These are phyloP conservation scores for Cataglyphis livida DNA, from an alignment of 2,888 invertebrate genomes.

Conservation along the genomic window DNA sequence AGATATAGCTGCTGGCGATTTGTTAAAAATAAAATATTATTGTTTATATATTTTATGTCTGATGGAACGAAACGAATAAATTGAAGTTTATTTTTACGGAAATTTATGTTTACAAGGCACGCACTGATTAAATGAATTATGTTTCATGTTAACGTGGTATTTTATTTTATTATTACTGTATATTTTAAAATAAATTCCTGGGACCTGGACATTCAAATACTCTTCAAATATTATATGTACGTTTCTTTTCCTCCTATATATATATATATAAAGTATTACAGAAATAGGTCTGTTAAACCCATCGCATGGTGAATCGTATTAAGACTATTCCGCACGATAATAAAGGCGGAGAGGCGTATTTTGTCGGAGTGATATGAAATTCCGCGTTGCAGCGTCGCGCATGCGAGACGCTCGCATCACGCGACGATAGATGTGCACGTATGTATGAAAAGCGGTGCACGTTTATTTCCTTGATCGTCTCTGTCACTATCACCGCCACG, in stretches of 20 bases:
- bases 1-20: conserved; percentile 9
- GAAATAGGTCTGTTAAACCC: conserved; percentile 14
- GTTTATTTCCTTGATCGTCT: conserved; percentile 37
- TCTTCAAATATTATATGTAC: not conserved
- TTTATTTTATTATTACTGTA: not conserved
- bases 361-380: conserved; percentile 47
- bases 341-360: conserved; percentile 41
- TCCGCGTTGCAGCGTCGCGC: conserved; percentile 32
- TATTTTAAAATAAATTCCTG: not conserved
- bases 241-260: not conserved
- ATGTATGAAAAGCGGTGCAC: conserved; percentile 20
- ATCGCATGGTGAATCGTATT: conserved; percentile 27
- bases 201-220: not conserved
- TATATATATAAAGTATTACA: conserved; percentile 17
- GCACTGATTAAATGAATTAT: not conserved
- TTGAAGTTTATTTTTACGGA: conserved; percentile 2
- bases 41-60: not conserved
- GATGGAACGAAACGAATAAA: not conserved
- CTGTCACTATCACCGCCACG: not conserved
- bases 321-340: conserved; percentile 49
- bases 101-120: conserved; percentile 25
- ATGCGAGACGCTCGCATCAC: conserved; percentile 35
- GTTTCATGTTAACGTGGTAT: not conserved
- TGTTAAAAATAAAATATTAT: conserved; percentile 27
- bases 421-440: conserved; percentile 15